A percentile compares a stretch with the other conserved stretches of the same genome.
phyloP scores from a whole-genome alignment of 2,113 vertebrate genomes.

The Galbula dea region DNA sequence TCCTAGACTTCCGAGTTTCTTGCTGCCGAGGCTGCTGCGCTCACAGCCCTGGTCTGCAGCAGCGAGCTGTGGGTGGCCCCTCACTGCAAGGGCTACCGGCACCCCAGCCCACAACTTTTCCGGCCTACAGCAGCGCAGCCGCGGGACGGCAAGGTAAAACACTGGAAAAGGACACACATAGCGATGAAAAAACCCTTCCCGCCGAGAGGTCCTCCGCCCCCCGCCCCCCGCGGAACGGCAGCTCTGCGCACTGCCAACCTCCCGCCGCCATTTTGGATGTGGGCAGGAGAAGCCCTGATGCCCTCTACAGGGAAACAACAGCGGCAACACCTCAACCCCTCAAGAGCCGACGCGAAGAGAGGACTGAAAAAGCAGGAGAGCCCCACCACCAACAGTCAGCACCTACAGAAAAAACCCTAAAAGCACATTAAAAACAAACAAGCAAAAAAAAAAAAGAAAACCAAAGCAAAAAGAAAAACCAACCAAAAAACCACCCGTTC shows the following conservation, averaged over 20 bases:
- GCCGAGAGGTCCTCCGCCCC: rapidly evolving
- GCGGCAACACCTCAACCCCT: too few relatives aligned
- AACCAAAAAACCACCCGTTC: rapidly evolving
- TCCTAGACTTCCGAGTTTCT: rapidly evolving
- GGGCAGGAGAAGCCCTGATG: rapidly evolving
- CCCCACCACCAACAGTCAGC: rapidly evolving
- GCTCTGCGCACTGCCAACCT: rapidly evolving
- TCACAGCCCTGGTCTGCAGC: rapidly evolving
- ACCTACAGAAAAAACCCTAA: background rate
- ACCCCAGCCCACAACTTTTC: rapidly evolving
- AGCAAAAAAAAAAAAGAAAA: too few relatives aligned
- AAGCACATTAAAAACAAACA: rapidly evolving
- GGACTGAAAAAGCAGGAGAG: rapidly evolving
- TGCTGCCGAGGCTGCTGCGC: rapidly evolving
- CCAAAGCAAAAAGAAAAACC: rapidly evolving
- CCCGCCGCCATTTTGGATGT: background rate
- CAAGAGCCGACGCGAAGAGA: rapidly evolving
- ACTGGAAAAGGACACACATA: rapidly evolving
- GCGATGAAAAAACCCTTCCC: rapidly evolving
- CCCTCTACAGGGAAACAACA: background rate
- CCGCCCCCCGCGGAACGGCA: too few relatives aligned
- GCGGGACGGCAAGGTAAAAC: rapidly evolving
- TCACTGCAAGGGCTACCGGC: rapidly evolving
- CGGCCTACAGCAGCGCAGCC: rapidly evolving
- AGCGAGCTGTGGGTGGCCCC: rapidly evolving